Conservation (phyloP, 2,888 invertebrate genomes). For the Fragum fragum region DNA sequence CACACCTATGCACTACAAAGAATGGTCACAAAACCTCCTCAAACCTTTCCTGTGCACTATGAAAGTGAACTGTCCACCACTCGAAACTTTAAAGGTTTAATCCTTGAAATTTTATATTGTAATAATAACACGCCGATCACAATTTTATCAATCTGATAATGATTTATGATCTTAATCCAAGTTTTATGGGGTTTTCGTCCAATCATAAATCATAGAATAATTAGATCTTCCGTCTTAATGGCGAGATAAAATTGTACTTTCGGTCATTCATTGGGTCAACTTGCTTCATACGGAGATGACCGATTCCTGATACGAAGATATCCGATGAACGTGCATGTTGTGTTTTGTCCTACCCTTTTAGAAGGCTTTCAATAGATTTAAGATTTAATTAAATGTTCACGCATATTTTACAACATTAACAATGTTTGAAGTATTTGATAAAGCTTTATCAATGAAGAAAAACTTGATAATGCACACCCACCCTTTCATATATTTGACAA, state of each 20-base stretch:
- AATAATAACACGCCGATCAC: conserved; percentile 12
- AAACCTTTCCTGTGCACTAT: too few species aligned
- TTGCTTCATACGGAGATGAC: not conserved
- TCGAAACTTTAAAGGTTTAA: not conserved
- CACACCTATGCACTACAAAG: too few species aligned
- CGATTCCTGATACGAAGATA: not conserved
- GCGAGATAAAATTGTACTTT: not conserved
- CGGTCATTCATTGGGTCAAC: not conserved
- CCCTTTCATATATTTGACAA: not conserved
- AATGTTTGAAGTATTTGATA: not conserved
- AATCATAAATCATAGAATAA: conserved; percentile 22
- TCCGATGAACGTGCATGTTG: not conserved
- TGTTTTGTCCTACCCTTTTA: not conserved
- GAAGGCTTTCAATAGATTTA: not conserved
- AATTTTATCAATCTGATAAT: conserved; percentile 29
- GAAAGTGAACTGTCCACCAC: not conserved
- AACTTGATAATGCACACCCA: not conserved
- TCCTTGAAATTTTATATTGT: conserved; percentile 5
- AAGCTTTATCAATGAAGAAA: not conserved
- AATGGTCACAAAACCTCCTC: too few species aligned
- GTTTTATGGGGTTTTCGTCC: conserved; percentile 1
- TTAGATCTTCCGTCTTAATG: conserved; percentile 5
- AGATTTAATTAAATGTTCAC: not conserved
- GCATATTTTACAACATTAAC: conserved; percentile 3
- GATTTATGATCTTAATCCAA: conserved; percentile 27